phyloP scores from a whole-genome alignment of 2,113 vertebrate species.

The human (Homo sapiens) region GRCh38 chrX:86055001-86055500 shows the following conservation, averaged over 20 bases:
- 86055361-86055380: not conserved
- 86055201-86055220: not conserved
- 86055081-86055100: not conserved
- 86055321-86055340: not conserved
- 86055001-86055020: not conserved
- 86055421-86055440: not conserved
- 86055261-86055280: not conserved
- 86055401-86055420: not conserved
- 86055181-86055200: not conserved
- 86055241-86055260: not conserved
- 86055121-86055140: not conserved
- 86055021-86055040: not conserved
- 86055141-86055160: not conserved
- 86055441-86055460: not conserved
- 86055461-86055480: not conserved
- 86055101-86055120: not conserved
- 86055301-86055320: not conserved
- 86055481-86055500: not conserved
- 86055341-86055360: not conserved
- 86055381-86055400: not conserved
- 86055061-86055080: not conserved
- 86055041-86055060: slow-evolving; percentile 24
- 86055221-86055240: not conserved
- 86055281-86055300: not conserved
- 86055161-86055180: not conserved